These are phyloP conservation scores for Ctenopoma kingsleyae DNA, from an alignment of 2,797 vertebrate genomes.

Conservation along the genomic window DNA sequence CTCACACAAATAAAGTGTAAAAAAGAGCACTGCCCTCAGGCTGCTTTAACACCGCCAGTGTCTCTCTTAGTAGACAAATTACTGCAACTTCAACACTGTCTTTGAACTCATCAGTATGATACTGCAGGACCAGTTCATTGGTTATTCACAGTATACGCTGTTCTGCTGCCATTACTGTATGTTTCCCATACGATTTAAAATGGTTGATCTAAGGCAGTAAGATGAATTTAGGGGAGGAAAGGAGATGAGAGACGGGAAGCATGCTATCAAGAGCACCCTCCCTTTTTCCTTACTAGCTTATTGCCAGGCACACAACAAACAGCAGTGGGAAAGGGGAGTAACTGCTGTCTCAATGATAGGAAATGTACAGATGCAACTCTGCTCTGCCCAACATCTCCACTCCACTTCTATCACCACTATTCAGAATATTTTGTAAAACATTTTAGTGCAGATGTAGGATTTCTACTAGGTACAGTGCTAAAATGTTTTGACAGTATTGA, in stretches of 20 bases:
- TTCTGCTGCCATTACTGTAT: neutral
- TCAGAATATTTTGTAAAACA: slow-evolving; percentile 6
- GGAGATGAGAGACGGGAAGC: slow-evolving; percentile 1
- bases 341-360: slow-evolving; percentile 42
- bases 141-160: slow-evolving; percentile 4
- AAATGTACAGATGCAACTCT: slow-evolving; percentile 44
- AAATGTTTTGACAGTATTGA: neutral
- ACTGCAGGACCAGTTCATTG: slow-evolving; percentile 12
- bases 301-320: slow-evolving; percentile 48
- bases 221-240: neutral
- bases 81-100: slow-evolving; percentile 20
- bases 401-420: neutral
- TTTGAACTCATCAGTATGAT: slow-evolving; percentile 9
- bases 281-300: slow-evolving; percentile 3
- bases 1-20: slow-evolving; percentile 35
- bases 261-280: slow-evolving; percentile 21
- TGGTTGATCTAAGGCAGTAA: neutral
- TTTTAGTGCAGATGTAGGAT: slow-evolving; percentile 18
- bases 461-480: slow-evolving; percentile 9
- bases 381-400: neutral
- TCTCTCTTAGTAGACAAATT: slow-evolving; percentile 23
- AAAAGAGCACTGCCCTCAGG: slow-evolving; percentile 36
- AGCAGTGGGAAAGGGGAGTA: slow-evolving; percentile 24
- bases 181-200: neutral
- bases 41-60: slow-evolving; percentile 12